Evolutionary conservation across 2,797 vertebrate genomes (phyloP), one percentile per base, ranked within the genome.

Genomic region (Anas bernieri): DNA sequence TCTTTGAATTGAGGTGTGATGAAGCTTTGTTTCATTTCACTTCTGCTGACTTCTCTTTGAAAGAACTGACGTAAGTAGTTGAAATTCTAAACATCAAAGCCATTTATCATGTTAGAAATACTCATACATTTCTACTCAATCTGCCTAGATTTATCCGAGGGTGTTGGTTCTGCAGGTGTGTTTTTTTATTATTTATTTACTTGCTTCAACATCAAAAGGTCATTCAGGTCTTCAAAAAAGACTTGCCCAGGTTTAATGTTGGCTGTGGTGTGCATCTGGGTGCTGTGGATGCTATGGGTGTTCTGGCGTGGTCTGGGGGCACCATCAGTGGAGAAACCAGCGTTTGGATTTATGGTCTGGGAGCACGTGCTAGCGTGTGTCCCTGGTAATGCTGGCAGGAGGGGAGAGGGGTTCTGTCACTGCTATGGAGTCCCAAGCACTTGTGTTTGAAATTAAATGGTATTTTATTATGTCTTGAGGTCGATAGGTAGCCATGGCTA

Each of bases 61-160:
- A 93, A 62, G 62, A 92, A 68, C 33, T 66, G 58, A 50, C 69
- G 39, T 55, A 70, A 43, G 9, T 80, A 80, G 52, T 94, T 93
- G 62, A 88, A 93, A 95, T 93, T 94, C 91, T 81, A 63, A 86
- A 63, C 63, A 76, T 86, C 30, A 62, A 82, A 93, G 45, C 48
- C 35, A 82, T 90, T 93, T 86, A 46, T 90, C 46, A 59, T 73
- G 83, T 93, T 68, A 83, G 54, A 82, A 93, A 76, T 56, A 66
- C 21, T 82, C 70, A 3, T 63, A 17, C 58, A 46, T 92, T 62
- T 92, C 46, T 89, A 88, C n/a, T 12, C 62, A 48, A 1, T 87
- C 67, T 88, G 17, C 11, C 30, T 63, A 35, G 76, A 69, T 90
- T 86, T 85, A 76, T 63, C 76, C n/a, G 63, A 91, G 46, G 3